Percentiles rank a stretch among this genome's conserved stretches.
phyloP scores from a whole-genome alignment of 2,888 invertebrate species.

The Drosophila seclusa region DNA sequence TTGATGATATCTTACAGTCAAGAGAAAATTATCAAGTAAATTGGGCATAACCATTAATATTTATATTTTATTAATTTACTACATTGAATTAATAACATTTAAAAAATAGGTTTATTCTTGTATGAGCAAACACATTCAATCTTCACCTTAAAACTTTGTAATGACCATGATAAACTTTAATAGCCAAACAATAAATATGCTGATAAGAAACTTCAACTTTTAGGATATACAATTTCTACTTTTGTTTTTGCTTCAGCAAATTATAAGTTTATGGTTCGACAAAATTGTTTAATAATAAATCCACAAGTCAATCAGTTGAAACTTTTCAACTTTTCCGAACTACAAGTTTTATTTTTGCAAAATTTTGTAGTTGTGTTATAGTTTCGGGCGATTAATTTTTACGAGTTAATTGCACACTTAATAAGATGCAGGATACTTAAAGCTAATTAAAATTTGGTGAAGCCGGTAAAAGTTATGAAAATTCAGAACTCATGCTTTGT shows the following conservation, averaged over 20 bases:
- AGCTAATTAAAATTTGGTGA: conserved; percentile 64
- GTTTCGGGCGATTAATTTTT: conserved; percentile 42
- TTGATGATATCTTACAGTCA: too few relatives aligned
- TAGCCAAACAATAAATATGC: conserved; percentile 21
- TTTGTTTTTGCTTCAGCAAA: conserved; percentile 7
- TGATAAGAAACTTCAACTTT: conserved; percentile 12
- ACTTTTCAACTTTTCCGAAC: conserved; percentile 11
- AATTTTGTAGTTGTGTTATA: conserved; percentile 25
- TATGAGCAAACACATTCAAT: background rate
- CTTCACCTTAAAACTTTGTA: conserved; percentile 13
- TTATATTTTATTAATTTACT: background rate
- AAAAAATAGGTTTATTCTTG: background rate
- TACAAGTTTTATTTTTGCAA: conserved; percentile 1
- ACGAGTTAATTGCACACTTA: conserved; percentile 55
- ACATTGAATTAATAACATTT: background rate
- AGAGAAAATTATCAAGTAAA: background rate
- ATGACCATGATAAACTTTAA: conserved; percentile 17
- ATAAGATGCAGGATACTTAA: conserved; percentile 62
- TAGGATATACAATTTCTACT: background rate
- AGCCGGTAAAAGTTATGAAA: conserved; percentile 41
- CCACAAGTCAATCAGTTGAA: conserved; percentile 31
- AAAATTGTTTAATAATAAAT: conserved; percentile 25
- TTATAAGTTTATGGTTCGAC: conserved; percentile 35
- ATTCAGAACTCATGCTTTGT: conserved; percentile 1
- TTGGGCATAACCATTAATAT: background rate